Evolutionary conservation across 2,113 vertebrate genomes (phyloP), one percentile per base, ranked within the genome.

Genomic region (Cricetomys ansorgei): DNA sequence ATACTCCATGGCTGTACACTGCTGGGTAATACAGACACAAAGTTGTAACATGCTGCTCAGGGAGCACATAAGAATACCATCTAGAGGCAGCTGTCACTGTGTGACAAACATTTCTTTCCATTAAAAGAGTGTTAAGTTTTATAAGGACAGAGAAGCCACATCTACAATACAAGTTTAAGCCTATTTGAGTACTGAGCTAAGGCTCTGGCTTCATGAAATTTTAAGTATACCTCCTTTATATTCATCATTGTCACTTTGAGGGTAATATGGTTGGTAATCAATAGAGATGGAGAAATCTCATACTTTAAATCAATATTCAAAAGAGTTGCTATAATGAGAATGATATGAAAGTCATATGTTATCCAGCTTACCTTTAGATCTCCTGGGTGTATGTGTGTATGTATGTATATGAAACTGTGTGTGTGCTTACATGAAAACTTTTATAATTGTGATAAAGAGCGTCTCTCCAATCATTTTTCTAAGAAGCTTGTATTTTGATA

Each of bases 71-170:
- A 67, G 40, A 90, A 67, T 72, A 76, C 48, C 87, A n/a, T 69
- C 53, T 64, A 65, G 92, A 77, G 59, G n/a, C 40, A 92, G 34
- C 84, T 96, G 83, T 93, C 62, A 93, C 57, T 77, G 3, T 40
- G 45, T 29, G 50, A n/a, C 7, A 92, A 76, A 84, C 3, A 67
- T 76, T 88, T 94, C 23, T 94, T 92, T 91, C 65, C 48, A 91
- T 31, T 65, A 86, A 73, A 48, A 55, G 37, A 88, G 7, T n/a
- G 21, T 84, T 87, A 55, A 55, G 27, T 57, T 97, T 94, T 84
- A 57, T 67, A 25, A 93, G 13, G 55, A 72, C 65, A 81, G 67
- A 84, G 21, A 93, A 93, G 43, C 80, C 19, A 31, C 59, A 83
- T 87, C 5, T 75, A n/a, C 29, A 50, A 67, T 72, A 27, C 11